These are phyloP conservation scores for Rhinella marina DNA, from an alignment of 2,797 vertebrate species.

Conservation along the genomic window DNA sequence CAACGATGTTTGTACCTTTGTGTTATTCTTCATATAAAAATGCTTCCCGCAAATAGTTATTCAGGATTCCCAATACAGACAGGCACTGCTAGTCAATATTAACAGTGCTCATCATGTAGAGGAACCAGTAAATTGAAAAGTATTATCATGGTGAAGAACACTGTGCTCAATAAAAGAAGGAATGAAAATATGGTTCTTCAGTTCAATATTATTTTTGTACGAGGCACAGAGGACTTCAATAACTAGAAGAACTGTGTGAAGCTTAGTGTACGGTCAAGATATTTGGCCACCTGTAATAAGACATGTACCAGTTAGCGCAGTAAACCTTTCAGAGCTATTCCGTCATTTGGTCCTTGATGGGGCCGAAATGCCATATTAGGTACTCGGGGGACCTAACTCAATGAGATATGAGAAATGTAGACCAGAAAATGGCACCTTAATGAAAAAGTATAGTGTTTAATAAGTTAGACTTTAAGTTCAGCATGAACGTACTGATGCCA, in stretches of 20 bases:
- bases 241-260: background rate
- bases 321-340: slow-evolving; percentile 15
- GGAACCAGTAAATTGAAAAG: slow-evolving; percentile 31
- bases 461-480: slow-evolving; percentile 18
- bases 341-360: background rate
- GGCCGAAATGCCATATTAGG: background rate
- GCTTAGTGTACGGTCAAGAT: background rate
- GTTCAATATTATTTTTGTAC: slow-evolving; percentile 47
- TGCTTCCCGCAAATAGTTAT: background rate
- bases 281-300: slow-evolving; percentile 33
- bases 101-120: slow-evolving; percentile 32
- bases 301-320: background rate
- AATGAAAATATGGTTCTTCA: slow-evolving; percentile 32
- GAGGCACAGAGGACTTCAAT: slow-evolving; percentile 38
- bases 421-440: background rate
- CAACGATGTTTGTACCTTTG: background rate
- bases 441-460: slow-evolving; percentile 23
- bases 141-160: slow-evolving; percentile 44
- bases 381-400: background rate
- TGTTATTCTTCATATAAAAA: background rate
- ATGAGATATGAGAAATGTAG: slow-evolving; percentile 26
- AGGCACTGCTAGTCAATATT: slow-evolving; percentile 41
- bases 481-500: background rate
- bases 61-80: slow-evolving; percentile 15
- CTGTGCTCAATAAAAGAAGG: slow-evolving; percentile 43